phyloP scores from a whole-genome alignment of 2,113 vertebrate genomes.

The Steatornis caripensis region DNA sequence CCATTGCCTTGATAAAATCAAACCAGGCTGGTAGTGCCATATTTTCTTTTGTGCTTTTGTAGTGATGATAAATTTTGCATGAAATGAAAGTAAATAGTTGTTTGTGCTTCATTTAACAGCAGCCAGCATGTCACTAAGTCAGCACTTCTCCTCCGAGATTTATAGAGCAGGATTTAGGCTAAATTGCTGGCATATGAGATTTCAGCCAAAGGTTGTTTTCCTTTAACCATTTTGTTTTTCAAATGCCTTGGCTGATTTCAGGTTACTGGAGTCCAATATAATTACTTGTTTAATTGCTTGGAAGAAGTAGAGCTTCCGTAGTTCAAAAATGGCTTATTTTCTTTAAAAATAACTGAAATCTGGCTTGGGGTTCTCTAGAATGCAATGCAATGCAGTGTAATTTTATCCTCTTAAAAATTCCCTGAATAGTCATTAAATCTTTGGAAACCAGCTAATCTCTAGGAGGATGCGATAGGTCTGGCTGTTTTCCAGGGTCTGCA shows the following conservation, averaged over 20 bases:
- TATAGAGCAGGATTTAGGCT: slow-evolving; percentile 58
- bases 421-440: slow-evolving; percentile 28
- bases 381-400: neutral
- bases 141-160: slow-evolving; percentile 53
- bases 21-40: neutral
- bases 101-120: slow-evolving; percentile 34
- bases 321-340: slow-evolving; percentile 47
- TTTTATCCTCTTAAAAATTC: slow-evolving; percentile 36
- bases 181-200: slow-evolving; percentile 51
- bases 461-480: neutral
- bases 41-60: slow-evolving; percentile 53
- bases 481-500: neutral
- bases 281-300: slow-evolving; percentile 56
- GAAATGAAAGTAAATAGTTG: slow-evolving; percentile 51
- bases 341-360: slow-evolving; percentile 49
- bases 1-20: slow-evolving; percentile 39
- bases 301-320: slow-evolving; percentile 33
- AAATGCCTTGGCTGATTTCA: slow-evolving; percentile 39
- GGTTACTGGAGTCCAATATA: slow-evolving; percentile 48
- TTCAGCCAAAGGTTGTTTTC: slow-evolving; percentile 63
- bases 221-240: slow-evolving; percentile 61
- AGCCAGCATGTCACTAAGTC: slow-evolving; percentile 46
- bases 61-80: slow-evolving; percentile 57
- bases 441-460: slow-evolving; percentile 34
- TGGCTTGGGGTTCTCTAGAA: slow-evolving; percentile 2